Conservation (phyloP, 92 coral and sea anemone genomes). For the Zoanthus solanderi region DNA sequence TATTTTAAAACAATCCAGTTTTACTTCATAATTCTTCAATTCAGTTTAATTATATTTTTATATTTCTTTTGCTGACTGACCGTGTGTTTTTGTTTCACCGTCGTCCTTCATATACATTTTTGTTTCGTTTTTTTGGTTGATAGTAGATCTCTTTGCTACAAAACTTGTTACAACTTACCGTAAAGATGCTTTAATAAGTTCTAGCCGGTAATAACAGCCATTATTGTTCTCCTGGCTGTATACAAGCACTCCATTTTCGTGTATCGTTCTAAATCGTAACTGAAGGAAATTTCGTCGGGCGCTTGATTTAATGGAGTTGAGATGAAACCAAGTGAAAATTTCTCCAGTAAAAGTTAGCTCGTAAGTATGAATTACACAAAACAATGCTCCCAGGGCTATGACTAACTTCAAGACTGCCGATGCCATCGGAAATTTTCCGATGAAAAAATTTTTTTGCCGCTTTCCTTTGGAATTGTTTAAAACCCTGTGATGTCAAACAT, state of each 20-base stretch:
- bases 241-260: slow-evolving; percentile 17
- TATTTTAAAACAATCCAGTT: no score
- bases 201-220: slow-evolving; percentile 7
- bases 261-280: slow-evolving; percentile 74
- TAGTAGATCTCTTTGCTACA: not conserved
- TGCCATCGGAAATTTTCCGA: not conserved
- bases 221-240: not conserved
- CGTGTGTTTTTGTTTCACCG: no score
- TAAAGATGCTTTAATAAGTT: slow-evolving; percentile 25
- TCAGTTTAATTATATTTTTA: no score
- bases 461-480: not conserved
- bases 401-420: not conserved
- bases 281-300: slow-evolving; percentile 43
- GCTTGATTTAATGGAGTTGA: slow-evolving; percentile 18
- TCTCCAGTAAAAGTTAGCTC: slow-evolving; percentile 66
- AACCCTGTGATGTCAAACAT: not conserved
- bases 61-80: no score
- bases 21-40: no score
- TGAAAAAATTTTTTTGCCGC: not conserved
- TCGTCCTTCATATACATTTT: not conserved
- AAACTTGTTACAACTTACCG: slow-evolving; percentile 11
- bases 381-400: not conserved
- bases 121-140: not conserved
- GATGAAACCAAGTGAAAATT: slow-evolving; percentile 51
- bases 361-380: not conserved